phyloP scores from a whole-genome alignment of 1,140 invertebrate species.

The Bombus sylvicola region DNA sequence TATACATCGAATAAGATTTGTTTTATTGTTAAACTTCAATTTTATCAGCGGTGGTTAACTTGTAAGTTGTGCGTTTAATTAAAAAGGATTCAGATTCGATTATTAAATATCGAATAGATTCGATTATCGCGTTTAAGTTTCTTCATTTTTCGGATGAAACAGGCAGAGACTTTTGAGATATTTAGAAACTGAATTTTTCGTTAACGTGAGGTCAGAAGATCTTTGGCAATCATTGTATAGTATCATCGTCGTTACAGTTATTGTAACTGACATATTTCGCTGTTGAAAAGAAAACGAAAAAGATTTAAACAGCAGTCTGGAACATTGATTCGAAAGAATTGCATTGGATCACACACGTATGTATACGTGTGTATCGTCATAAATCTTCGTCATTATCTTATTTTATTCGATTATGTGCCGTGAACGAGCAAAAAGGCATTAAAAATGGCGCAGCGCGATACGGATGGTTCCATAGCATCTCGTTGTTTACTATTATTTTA shows the following conservation, averaged over 20 bases:
- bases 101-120: too few relatives aligned
- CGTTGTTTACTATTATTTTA: background rate
- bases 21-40: too few relatives aligned
- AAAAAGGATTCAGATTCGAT: background rate
- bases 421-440: background rate
- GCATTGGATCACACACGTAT: background rate
- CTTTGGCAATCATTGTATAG: background rate
- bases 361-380: background rate
- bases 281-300: background rate
- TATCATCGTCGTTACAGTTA: background rate
- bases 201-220: too few relatives aligned
- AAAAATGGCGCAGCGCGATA: background rate
- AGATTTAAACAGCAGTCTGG: background rate
- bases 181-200: background rate
- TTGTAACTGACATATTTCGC: background rate
- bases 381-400: conserved; percentile 11
- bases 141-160: background rate
- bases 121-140: background rate
- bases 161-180: background rate
- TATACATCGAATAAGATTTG: too few relatives aligned
- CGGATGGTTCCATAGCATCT: background rate
- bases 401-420: conserved; percentile 7
- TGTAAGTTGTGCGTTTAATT: too few relatives aligned
- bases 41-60: too few relatives aligned
- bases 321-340: conserved; percentile 5